Evolutionary conservation across 2,888 invertebrate species (phyloP), one percentile per base, ranked within the genome.

Genomic region (Habrosyne pyritoides): DNA sequence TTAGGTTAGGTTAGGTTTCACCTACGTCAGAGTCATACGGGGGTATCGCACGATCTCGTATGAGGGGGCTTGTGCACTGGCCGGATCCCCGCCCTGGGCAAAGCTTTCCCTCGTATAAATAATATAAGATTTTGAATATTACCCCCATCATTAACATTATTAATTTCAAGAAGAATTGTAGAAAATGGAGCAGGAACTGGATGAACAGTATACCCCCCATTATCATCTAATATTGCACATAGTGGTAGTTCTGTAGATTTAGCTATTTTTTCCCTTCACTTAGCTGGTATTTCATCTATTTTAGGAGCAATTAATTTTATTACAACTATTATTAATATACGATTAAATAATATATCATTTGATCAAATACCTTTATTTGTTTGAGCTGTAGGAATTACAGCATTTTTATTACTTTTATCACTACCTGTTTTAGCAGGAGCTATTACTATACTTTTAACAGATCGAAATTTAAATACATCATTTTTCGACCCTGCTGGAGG

Each of bases 61-160:
- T n/a, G n/a, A n/a, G n/a, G n/a, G n/a, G n/a, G n/a, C n/a, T n/a
- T n/a, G n/a, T n/a, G n/a, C n/a, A n/a, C n/a, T n/a, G n/a, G n/a
- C n/a, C n/a, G n/a, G n/a, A n/a, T n/a, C n/a, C n/a, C n/a, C n/a
- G 94, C 95, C 0, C 96, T 96, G 2, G 97, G 97, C 93, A 96
- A 97, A 93, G 95, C 95, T 10, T 97, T 96, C 53, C 96, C 96
- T 0, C 96, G 96, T 78, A 93, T 97, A 93, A 97, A 97, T 94
- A 96, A 96, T 92, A 95, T 96, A 94, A 96, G 96, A 83, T 97
- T 96, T 92, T 97, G 96, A 93, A 64, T 97, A 55, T 64, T 97
- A n/a, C 95, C 95, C 0, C 95, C 95, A 0, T 95, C 96, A 10
- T 71, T 97, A 71, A 90, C 93, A n/a, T 67, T 97, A 49, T 74